These are phyloP conservation scores for Augochlorella aurata DNA, from an alignment of 2,888 invertebrate species.

Conservation along the genomic window DNA sequence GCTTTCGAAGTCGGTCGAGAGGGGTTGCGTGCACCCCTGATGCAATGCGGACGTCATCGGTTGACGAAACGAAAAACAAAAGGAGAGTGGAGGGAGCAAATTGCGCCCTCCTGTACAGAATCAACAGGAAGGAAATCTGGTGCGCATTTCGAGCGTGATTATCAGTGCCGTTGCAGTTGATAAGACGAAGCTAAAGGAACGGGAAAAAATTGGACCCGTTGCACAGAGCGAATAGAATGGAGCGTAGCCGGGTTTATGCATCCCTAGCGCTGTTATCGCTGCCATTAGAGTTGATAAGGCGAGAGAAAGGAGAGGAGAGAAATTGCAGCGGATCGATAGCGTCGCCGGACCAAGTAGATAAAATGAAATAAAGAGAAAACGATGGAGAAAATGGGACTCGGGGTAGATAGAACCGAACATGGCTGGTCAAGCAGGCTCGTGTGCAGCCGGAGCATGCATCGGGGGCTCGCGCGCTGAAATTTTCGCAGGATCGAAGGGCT, in stretches of 20 bases:
- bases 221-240: not conserved
- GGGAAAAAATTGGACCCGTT: not conserved
- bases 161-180: not conserved
- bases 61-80: not conserved
- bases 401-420: not conserved
- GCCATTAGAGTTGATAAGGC: no score
- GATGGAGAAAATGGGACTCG: not conserved
- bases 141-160: not conserved
- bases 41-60: not conserved
- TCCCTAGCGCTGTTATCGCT: no score
- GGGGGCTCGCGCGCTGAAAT: not conserved
- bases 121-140: not conserved
- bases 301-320: no score
- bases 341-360: not conserved
- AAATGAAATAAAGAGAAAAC: not conserved
- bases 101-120: not conserved
- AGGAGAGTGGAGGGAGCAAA: not conserved
- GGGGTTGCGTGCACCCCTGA: not conserved
- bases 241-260: no score
- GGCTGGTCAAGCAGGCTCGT: not conserved
- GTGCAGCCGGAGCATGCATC: not conserved
- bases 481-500: conserved; percentile 12
- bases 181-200: not conserved
- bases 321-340: not conserved
- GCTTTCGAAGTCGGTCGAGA: not conserved